Conservation (phyloP, 2,888 invertebrate genomes). For the Dryadula phaetusa region DNA sequence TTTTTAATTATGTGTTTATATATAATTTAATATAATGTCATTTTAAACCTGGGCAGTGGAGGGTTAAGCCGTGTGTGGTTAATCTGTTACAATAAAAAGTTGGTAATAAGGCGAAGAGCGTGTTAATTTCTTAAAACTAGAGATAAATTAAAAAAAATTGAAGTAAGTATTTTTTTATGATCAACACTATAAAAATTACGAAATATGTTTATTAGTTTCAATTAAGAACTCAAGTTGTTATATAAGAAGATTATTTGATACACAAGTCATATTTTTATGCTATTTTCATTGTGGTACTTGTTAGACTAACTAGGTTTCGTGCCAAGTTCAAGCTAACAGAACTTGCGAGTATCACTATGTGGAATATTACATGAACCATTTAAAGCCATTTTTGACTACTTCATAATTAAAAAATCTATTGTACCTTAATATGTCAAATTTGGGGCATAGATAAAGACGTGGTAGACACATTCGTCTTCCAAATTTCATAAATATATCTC, state of each 20-base stretch:
- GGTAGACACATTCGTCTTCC: no score
- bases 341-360: no score
- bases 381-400: no score
- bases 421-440: no score
- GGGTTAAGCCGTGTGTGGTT: slow-evolving; percentile 32
- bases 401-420: no score
- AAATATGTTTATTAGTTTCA: background rate
- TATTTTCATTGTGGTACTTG: background rate
- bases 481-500: no score
- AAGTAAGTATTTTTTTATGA: slow-evolving; percentile 2
- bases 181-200: slow-evolving; percentile 1
- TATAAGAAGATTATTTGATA: background rate
- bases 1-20: background rate
- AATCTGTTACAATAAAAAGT: slow-evolving; percentile 38
- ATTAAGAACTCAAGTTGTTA: background rate
- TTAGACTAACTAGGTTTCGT: no score
- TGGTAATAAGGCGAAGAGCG: slow-evolving; percentile 21
- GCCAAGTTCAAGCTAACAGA: no score
- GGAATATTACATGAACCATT: no score
- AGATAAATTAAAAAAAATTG: background rate
- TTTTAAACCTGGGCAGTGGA: background rate
- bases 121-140: background rate
- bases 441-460: no score
- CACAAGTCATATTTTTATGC: background rate
- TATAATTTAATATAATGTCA: background rate